Evolutionary conservation across 2,113 vertebrate genomes (phyloP), one percentile per base, ranked within the genome.

Genomic region (Oxygymnocypris stewartii): DNA sequence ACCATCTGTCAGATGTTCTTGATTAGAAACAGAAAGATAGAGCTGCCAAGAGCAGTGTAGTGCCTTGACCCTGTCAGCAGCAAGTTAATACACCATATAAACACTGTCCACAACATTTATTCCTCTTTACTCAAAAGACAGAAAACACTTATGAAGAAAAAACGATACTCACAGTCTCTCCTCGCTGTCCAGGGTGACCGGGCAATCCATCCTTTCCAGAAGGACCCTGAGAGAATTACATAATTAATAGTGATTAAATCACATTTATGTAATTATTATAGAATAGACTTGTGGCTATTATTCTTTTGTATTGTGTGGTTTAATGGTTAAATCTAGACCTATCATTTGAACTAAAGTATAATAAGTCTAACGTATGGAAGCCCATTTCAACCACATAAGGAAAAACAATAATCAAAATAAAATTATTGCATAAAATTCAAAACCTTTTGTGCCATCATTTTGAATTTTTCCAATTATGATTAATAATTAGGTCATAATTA

Each of bases 161-260:
- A 3, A 6, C 47, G 61, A 69, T 86, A 96, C 98, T 97, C 93
- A 99, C 98, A 31, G 98, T 99, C 90, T 99, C 98, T 74, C 98
- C 98, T 81, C 98, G 93, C 91, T 99, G 98, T 87, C 98, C 98
- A 13, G 98, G 98, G 84, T 99, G 98, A 51, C 98, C 98, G 0
- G 98, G 98, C 90, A 99, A 94, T 9, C 98, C 98, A 1, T 99
- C 98, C 90, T 99, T 99, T 35, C 98, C 98, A 88, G 98, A 92
- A 20, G 98, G 98, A 14, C 98, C 98, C 98, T 99, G 91, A 71
- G 92, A 92, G 90, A 71, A 77, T 73, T 90, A 67, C 93, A 75
- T 88, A 57, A 71, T 54, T 73, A 44, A 49, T 47, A 54, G 44
- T 2, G 79, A 51, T 83, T 83, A 44, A 81, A 18, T 28, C 61